A percentile compares a stretch with the other conserved stretches of the same genome.
phyloP scores from a whole-genome alignment of 2,113 vertebrate genomes.

The Baryphthengus martii region DNA sequence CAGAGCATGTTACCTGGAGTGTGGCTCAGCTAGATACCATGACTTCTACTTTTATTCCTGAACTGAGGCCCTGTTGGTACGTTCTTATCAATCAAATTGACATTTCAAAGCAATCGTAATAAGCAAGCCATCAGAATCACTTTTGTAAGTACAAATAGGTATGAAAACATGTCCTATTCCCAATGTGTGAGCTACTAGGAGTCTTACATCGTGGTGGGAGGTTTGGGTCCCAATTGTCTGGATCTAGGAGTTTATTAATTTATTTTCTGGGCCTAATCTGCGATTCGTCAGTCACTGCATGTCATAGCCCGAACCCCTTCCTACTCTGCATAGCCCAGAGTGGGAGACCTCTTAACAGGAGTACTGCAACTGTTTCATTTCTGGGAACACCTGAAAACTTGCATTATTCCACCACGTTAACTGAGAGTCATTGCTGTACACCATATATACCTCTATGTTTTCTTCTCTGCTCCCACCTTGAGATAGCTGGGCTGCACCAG shows the following conservation, averaged over 20 bases:
- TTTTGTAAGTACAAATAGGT: not conserved
- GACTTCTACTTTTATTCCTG: not conserved
- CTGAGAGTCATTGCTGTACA: not conserved
- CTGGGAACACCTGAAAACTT: not conserved
- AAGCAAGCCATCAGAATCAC: not conserved
- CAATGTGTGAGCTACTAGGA: not conserved
- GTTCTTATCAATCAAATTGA: not conserved
- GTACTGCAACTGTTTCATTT: not conserved
- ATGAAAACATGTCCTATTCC: not conserved
- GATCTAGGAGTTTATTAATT: not conserved
- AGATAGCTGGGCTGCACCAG: not conserved
- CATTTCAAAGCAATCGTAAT: not conserved
- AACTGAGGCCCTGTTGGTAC: not conserved
- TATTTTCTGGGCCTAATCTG: not conserved
- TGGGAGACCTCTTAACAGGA: not conserved
- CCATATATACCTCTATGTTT: not conserved
- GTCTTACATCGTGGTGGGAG: not conserved
- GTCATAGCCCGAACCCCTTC: not conserved
- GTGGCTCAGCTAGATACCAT: not conserved
- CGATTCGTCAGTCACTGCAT: not conserved
- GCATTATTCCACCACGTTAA: not conserved
- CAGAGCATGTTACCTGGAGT: accelerated
- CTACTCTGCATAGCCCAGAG: not conserved
- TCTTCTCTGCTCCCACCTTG: not conserved
- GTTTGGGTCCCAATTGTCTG: not conserved